Evolutionary conservation across 1,140 invertebrate genomes (phyloP).

Genomic region (Drosophila punjabiensis): DNA sequence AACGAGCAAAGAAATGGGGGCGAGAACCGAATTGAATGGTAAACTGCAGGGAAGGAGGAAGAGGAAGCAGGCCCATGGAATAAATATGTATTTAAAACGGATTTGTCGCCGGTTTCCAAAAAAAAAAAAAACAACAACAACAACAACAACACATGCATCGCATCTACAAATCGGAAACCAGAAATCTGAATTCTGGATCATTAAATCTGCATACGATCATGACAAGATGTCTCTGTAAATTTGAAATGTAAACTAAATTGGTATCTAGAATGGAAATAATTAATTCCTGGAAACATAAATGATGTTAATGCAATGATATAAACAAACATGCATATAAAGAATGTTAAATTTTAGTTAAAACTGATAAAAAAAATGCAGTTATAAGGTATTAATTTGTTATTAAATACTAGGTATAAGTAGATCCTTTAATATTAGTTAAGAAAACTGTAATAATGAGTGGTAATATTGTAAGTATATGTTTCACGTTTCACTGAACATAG

Average conservation of each 20-base stretch:
- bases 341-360: not conserved
- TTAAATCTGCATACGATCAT: conserved; percentile 12
- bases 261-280: conserved; percentile 8
- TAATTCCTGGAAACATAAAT: too few relatives aligned
- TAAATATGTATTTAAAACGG: conserved; percentile 15
- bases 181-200: conserved; percentile 3
- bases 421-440: not conserved
- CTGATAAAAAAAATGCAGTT: not conserved
- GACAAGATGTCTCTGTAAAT: not conserved
- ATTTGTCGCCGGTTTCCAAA: conserved; percentile 17
- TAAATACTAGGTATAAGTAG: not conserved
- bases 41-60: conserved; percentile 13
- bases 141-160: conserved; percentile 15
- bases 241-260: not conserved
- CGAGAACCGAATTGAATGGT: conserved; percentile 19
- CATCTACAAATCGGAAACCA: conserved; percentile 1
- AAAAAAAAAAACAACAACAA: not conserved
- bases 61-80: conserved; percentile 12
- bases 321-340: too few relatives aligned
- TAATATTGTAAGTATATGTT: not conserved
- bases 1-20: conserved; percentile 37
- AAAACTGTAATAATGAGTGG: not conserved
- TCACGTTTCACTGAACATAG: not conserved
- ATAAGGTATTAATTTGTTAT: not conserved
- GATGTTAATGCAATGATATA: not conserved